Base-by-base conservation (phyloP, 2,113 vertebrate species). In the Acrocephalus arundinaceus region DNA sequence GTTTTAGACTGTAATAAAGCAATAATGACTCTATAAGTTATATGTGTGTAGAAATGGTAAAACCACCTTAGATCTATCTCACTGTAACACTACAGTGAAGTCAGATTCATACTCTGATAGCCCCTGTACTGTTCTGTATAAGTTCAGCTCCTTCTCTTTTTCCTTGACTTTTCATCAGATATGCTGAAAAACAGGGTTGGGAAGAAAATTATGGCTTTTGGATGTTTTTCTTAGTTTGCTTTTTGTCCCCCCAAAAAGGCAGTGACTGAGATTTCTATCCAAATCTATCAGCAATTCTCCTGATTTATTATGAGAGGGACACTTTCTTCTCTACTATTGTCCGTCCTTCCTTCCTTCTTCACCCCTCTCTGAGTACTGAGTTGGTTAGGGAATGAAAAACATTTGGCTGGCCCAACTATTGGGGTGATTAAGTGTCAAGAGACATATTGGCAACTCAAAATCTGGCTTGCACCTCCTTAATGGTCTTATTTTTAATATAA, bases 291-390 rank as follows among this genome's bases (percentile, higher is more conserved):
- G 87, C 63, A 93, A 10, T 91, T 96, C 57, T 70, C 23, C 48
- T 65, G 71, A 94, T 93, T 94, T 81, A 80, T 96, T 87, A 35
- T 25, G n/a, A 75, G 63, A 93, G n/a, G 58, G 39, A 87, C n/a
- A 43, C 22, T 70, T 96, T 89, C 48, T 91, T 94, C 77, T 89
- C 25, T 11, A 5, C 6, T 73, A 7, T 41, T 86, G 37, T 81
- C 52, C 4, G 20, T 80, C 80, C 62, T 85, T 92, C 80, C 62
- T 85, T 92, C 62, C 33, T 96, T 73, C 43, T 48, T 94, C 6
- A 6, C 15, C 57, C n/a, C 33, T 80, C 37, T 84, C 75, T 52
- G 83, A 91, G 43, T 95, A 77, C 85, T 93, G 91, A 93, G 57
- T 78, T 94, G 48, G 57, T 93, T 87, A 74, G 65, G 41, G 33